phyloP scores from a whole-genome alignment of 2,888 invertebrate genomes.

The Galerucella nymphaeae region DNA sequence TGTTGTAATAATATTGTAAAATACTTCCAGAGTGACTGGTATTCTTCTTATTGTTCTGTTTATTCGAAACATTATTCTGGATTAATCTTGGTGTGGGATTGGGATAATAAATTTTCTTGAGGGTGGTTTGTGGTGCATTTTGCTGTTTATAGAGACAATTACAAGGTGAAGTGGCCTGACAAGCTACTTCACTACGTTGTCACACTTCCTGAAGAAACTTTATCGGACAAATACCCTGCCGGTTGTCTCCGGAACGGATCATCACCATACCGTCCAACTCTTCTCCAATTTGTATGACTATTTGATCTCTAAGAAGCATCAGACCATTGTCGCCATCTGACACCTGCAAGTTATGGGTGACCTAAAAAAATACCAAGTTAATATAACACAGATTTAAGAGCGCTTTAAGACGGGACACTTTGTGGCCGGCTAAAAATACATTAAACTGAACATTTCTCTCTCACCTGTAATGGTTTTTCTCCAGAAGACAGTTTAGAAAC shows the following conservation, averaged over 20 bases:
- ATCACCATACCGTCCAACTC: slow-evolving; percentile 94
- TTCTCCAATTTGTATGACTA: slow-evolving; percentile 91
- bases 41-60: slow-evolving; percentile 57
- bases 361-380: slow-evolving; percentile 50
- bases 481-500: slow-evolving; percentile 91
- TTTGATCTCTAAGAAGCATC: slow-evolving; percentile 90
- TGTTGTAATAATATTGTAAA: slow-evolving; percentile 63
- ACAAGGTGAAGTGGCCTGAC: slow-evolving; percentile 48
- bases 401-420: no score
- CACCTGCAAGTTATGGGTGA: slow-evolving; percentile 84
- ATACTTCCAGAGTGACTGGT: slow-evolving; percentile 42
- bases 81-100: slow-evolving; percentile 50
- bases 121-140: slow-evolving; percentile 48
- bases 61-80: slow-evolving; percentile 50
- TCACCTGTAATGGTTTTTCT: slow-evolving; percentile 90
- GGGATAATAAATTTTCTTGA: slow-evolving; percentile 61
- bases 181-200: slow-evolving; percentile 68
- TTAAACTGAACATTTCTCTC: no score
- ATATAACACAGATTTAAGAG: no score
- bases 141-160: slow-evolving; percentile 46
- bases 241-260: slow-evolving; percentile 92
- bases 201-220: slow-evolving; percentile 96
- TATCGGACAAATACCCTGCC: slow-evolving; percentile 92
- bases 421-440: no score
- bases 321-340: slow-evolving; percentile 86